phyloP scores from a whole-genome alignment of 2,888 invertebrate genomes.

The Mechanitis mazaeus region DNA sequence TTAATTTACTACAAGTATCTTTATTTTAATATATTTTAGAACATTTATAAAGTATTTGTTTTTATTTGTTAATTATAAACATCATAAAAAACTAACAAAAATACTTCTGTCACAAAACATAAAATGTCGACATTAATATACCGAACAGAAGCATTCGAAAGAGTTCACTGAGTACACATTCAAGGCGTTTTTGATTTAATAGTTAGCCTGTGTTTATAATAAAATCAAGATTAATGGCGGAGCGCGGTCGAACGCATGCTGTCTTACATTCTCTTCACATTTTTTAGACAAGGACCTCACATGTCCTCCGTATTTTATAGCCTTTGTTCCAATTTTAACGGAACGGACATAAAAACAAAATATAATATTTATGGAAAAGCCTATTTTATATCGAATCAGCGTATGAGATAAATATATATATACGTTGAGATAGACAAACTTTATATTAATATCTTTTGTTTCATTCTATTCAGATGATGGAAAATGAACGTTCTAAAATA shows the following conservation, averaged over 20 bases:
- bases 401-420: neutral
- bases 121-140: conserved; percentile 20
- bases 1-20: too few relatives aligned
- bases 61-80: conserved; percentile 1
- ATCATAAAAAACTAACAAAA: conserved; percentile 9
- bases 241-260: conserved; percentile 45
- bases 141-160: conserved; percentile 35
- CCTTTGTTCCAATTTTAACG: conserved; percentile 47
- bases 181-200: conserved; percentile 64
- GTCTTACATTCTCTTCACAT: conserved; percentile 57
- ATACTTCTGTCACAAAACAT: conserved; percentile 17
- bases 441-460: too few relatives aligned
- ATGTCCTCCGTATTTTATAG: conserved; percentile 57
- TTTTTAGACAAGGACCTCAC: conserved; percentile 55
- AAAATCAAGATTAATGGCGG: conserved; percentile 65
- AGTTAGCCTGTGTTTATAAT: conserved; percentile 66
- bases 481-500: too few relatives aligned
- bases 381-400: neutral
- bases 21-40: too few relatives aligned
- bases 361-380: conserved; percentile 5
- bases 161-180: conserved; percentile 43
- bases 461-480: too few relatives aligned
- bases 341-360: conserved; percentile 16
- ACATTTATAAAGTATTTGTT: too few relatives aligned
- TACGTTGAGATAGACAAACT: too few relatives aligned